phyloP scores from a whole-genome alignment of 2,113 vertebrate species.

The Ceyx melanurus region DNA sequence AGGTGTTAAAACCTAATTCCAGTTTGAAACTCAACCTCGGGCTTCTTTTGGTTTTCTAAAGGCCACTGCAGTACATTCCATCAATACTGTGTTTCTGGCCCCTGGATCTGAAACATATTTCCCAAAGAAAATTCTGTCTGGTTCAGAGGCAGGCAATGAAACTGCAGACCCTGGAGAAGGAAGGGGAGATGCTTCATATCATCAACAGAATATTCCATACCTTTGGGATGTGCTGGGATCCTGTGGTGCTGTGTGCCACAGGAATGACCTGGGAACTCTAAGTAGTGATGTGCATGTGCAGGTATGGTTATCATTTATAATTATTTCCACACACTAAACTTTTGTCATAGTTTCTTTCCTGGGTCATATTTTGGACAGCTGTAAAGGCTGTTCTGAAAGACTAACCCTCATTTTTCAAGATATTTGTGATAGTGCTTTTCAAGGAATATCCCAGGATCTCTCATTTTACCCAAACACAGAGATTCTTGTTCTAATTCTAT shows the following conservation, averaged over 20 bases:
- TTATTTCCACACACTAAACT: background rate
- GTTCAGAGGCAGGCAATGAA: background rate
- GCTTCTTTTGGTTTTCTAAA: background rate
- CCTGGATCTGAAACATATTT: background rate
- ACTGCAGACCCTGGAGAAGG: background rate
- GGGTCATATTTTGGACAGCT: background rate
- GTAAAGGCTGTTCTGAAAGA: background rate
- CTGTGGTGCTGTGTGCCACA: too few relatives aligned
- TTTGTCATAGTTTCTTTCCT: background rate
- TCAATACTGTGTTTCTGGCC: background rate
- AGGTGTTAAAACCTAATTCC: background rate
- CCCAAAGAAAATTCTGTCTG: background rate
- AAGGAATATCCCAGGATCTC: background rate
- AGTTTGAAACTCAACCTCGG: background rate
- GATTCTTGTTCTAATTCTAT: too few relatives aligned
- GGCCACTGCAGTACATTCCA: background rate
- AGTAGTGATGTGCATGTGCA: background rate
- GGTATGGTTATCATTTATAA: background rate
- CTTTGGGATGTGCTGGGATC: background rate
- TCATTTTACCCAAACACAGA: background rate
- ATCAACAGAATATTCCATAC: accelerated
- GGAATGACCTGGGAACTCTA: background rate
- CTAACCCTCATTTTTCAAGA: background rate
- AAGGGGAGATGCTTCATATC: background rate
- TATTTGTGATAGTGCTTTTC: background rate